Evolutionary conservation across 2,888 invertebrate genomes (phyloP).

Genomic region (Scaptomyza caliginosa): DNA sequence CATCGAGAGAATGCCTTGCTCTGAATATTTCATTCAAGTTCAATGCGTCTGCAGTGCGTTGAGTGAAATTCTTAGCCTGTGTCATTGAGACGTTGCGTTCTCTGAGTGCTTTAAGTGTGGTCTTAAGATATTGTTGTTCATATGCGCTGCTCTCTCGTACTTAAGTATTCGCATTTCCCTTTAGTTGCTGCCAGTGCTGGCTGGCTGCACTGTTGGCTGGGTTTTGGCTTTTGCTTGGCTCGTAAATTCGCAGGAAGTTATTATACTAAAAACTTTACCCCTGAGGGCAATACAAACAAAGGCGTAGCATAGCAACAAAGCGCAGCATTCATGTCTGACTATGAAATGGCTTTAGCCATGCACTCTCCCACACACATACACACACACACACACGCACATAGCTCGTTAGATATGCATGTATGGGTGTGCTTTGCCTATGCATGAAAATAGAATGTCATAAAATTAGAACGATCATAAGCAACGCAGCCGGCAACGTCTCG

Average conservation of each 20-base stretch:
- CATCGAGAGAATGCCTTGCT: background rate
- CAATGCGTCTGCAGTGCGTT: background rate
- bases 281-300: conserved; percentile 79
- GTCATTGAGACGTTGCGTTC: conserved; percentile 39
- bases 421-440: conserved; percentile 59
- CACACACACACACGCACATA: conserved; percentile 14
- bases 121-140: conserved; percentile 70
- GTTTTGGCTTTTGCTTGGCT: conserved; percentile 71
- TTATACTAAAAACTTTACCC: conserved; percentile 81
- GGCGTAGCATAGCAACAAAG: conserved; percentile 73
- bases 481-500: conserved; percentile 24
- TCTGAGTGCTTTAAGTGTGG: conserved; percentile 67
- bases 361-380: conserved; percentile 34
- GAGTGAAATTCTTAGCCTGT: conserved; percentile 13
- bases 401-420: conserved; percentile 9
- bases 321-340: conserved; percentile 75
- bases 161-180: conserved; percentile 77
- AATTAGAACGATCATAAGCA: conserved; percentile 75
- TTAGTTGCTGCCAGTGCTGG: conserved; percentile 43
- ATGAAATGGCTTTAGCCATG: conserved; percentile 61
- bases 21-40: background rate
- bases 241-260: conserved; percentile 81
- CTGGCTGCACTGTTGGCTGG: conserved; percentile 36
- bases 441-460: conserved; percentile 77
- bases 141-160: conserved; percentile 53